phyloP scores from a whole-genome alignment of 2,797 vertebrate species.

The Siniperca scherzeri region DNA sequence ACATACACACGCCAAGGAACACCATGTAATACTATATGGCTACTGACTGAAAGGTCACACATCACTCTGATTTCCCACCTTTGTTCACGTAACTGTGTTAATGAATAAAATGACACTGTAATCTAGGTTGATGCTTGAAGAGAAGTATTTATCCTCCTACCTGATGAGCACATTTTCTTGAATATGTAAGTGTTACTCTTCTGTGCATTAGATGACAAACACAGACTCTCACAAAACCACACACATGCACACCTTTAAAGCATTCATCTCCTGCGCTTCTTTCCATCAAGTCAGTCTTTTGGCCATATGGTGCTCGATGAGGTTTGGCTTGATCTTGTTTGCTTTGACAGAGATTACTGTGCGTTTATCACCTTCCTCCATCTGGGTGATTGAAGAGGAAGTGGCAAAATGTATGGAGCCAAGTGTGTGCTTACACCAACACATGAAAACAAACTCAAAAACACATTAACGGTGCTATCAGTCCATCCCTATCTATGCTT shows the following conservation, averaged over 20 bases:
- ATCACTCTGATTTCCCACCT: slow-evolving; percentile 6
- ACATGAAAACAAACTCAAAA: slow-evolving; percentile 30
- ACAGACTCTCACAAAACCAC: background rate
- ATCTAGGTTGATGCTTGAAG: slow-evolving; percentile 2
- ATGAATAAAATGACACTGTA: slow-evolving; percentile 5
- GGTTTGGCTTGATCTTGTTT: slow-evolving; percentile 76
- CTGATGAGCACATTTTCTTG: slow-evolving; percentile 27
- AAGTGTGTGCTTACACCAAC: slow-evolving; percentile 8
- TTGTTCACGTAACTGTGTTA: background rate
- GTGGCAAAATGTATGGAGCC: slow-evolving; percentile 31
- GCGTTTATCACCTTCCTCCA: slow-evolving; percentile 52
- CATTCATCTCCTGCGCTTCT: slow-evolving; percentile 8
- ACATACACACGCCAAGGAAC: background rate
- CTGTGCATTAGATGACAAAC: background rate
- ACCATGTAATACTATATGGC: background rate
- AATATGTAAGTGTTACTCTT: slow-evolving; percentile 11
- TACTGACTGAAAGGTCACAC: slow-evolving; percentile 1
- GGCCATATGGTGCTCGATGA: slow-evolving; percentile 64
- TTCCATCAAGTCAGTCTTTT: slow-evolving; percentile 28
- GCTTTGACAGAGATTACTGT: slow-evolving; percentile 56
- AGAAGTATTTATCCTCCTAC: slow-evolving; percentile 5
- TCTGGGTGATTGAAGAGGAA: slow-evolving; percentile 50
- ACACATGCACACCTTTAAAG: slow-evolving; percentile 15
- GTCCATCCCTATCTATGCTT: background rate
- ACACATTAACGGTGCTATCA: slow-evolving; percentile 8